Evolutionary conservation across 2,888 invertebrate species (phyloP), one percentile per base, ranked within the genome.

Genomic region (Phoronis australis): DNA sequence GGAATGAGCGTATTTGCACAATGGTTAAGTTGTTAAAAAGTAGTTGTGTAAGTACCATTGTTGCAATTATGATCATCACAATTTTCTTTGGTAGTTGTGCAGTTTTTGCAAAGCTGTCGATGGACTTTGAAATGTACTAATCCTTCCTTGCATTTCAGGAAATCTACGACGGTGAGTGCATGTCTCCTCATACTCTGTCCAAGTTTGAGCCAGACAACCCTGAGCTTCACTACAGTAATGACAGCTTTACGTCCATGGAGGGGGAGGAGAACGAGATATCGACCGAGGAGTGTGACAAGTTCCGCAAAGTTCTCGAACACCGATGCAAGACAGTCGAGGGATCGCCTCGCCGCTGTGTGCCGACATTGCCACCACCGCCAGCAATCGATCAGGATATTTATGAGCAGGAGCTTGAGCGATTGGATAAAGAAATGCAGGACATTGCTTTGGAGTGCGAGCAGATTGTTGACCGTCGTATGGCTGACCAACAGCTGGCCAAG

Each of bases 341-440:
- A 51, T 37, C 25, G 25, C 23, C n/a, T 25, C 56, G 64, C 48
- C 68, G 62, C 49, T n/a, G n/a, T n/a, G n/a, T n/a, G n/a, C n/a
- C n/a, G n/a, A n/a, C n/a, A n/a, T n/a, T n/a, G n/a, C n/a, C n/a
- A n/a, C n/a, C n/a, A n/a, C n/a, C n/a, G n/a, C n/a, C n/a, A n/a
- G n/a, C n/a, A n/a, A 62, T 66, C 53, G 71, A 72, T 20, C 69
- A 68, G 45, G 66, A 66, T 51, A 73, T 69, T 62, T 61, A 82
- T 25, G 82, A 81, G 61, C 73, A 79, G 43, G 83, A 83, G 68
- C 78, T 84, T 52, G 79, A 80, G 23, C 74, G 80, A 59, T 71
- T 84, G 43, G 81, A 82, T 60, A 73, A 78, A 54, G 81, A 83
- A 61, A 83, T 84, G 80, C 81, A 82, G 62, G 81, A 79, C 50